phyloP scores from a whole-genome alignment of 1,140 invertebrate species.

The Aphelinus certus region DNA sequence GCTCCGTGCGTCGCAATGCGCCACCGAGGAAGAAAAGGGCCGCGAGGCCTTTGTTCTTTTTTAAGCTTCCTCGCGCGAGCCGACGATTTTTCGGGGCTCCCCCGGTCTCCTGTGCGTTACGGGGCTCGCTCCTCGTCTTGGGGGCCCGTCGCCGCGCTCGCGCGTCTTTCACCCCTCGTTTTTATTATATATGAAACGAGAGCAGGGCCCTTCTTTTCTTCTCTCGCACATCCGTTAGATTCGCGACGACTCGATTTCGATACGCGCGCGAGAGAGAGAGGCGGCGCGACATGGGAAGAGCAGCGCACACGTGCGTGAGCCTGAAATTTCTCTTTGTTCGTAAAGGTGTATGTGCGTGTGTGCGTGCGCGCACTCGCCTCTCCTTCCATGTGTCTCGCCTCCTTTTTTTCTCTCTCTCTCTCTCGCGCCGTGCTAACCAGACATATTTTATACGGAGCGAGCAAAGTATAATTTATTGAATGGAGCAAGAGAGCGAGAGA shows the following conservation, averaged over 20 bases:
- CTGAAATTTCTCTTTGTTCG: slow-evolving; percentile 31
- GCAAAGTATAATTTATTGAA: slow-evolving; percentile 22
- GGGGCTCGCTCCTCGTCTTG: slow-evolving; percentile 23
- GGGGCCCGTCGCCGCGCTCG: slow-evolving; percentile 6
- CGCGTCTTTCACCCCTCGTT: slow-evolving; percentile 32
- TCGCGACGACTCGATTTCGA: slow-evolving; percentile 43
- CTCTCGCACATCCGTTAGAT: slow-evolving; percentile 40
- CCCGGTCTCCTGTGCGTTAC: background rate
- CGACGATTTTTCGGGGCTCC: background rate
- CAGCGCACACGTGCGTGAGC: background rate
- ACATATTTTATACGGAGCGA: background rate
- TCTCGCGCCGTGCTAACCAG: background rate
- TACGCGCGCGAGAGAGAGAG: slow-evolving; percentile 40
- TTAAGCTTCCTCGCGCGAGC: slow-evolving; percentile 1
- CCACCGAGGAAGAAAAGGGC: slow-evolving; percentile 23
- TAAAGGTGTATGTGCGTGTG: background rate
- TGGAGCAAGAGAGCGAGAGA: background rate
- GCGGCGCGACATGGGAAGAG: slow-evolving; percentile 1
- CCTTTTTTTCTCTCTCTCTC: slow-evolving; percentile 3
- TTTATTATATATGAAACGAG: slow-evolving; percentile 33
- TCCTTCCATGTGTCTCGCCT: slow-evolving; percentile 25
- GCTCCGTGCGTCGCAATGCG: background rate
- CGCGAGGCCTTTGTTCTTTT: slow-evolving; percentile 29
- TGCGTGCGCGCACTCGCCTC: slow-evolving; percentile 26
- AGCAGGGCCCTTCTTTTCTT: slow-evolving; percentile 41